Percentiles rank a stretch among this genome's conserved stretches.
These are phyloP conservation scores for Phyllostomus discolor DNA, from an alignment of 2,113 vertebrate species.

Conservation along the genomic window DNA sequence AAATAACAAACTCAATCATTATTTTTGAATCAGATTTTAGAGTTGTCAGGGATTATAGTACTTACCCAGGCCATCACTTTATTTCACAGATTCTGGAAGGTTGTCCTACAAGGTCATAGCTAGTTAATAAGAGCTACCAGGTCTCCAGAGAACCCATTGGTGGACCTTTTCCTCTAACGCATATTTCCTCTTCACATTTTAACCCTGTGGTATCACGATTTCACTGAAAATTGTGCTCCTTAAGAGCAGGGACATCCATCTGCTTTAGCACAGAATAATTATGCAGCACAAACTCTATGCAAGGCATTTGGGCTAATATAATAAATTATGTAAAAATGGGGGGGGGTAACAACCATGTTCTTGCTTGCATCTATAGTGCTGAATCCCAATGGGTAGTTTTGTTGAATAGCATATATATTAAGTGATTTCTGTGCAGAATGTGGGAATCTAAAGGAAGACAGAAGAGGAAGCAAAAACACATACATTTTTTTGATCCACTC, in stretches of 20 bases:
- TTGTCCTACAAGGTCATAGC: neutral
- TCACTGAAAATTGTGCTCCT: neutral
- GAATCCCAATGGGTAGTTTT: neutral
- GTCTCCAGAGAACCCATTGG: neutral
- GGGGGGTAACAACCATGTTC: neutral
- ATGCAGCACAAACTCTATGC: neutral
- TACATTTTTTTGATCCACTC: neutral
- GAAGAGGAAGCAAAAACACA: neutral
- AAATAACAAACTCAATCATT: neutral
- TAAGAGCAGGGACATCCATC: neutral
- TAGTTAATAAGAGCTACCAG: neutral
- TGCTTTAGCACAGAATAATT: neutral
- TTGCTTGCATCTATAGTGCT: neutral
- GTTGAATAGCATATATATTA: neutral
- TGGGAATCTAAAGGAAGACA: neutral
- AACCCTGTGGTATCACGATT: neutral
- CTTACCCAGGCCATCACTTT: neutral
- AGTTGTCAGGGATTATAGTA: neutral
- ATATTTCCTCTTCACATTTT: neutral
- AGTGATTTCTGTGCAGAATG: neutral
- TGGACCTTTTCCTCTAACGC: neutral
- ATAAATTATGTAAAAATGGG: neutral
- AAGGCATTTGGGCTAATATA: neutral
- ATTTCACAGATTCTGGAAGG: neutral
- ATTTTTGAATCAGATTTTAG: neutral